phyloP scores from a whole-genome alignment of 2,888 invertebrate species.

The Dinocampus coccinellae region DNA sequence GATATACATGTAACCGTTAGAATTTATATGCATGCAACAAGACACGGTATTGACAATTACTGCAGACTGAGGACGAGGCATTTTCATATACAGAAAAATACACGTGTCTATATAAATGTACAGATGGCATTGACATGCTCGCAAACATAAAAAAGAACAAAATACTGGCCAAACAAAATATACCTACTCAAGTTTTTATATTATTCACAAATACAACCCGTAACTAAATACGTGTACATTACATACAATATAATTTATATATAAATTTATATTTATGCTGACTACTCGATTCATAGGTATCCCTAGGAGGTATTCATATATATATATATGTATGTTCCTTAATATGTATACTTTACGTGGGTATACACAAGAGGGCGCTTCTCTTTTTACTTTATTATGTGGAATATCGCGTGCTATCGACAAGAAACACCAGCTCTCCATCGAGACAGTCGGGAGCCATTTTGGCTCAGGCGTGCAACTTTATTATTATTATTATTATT shows the following conservation, averaged over 20 bases:
- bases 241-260: background rate
- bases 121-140: too few species aligned
- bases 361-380: constrained; percentile 27
- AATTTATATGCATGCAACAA: too few species aligned
- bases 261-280: background rate
- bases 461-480: constrained; percentile 51
- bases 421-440: constrained; percentile 47
- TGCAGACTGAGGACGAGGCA: too few species aligned
- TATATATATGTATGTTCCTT: background rate
- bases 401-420: constrained; percentile 59
- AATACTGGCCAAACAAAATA: too few species aligned
- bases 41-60: too few species aligned
- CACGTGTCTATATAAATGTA: too few species aligned
- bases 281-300: background rate
- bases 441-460: constrained; percentile 55
- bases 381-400: constrained; percentile 43
- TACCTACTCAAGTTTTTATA: background rate
- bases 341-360: constrained; percentile 37
- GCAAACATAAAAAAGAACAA: too few species aligned
- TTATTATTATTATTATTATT: background rate
- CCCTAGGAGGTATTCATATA: background rate
- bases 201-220: background rate
- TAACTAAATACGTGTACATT: background rate
- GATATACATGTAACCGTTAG: too few species aligned
- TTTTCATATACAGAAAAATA: too few species aligned